These are phyloP conservation scores for Cerceris rybyensis DNA, from an alignment of 2,888 invertebrate genomes.

Conservation along the genomic window DNA sequence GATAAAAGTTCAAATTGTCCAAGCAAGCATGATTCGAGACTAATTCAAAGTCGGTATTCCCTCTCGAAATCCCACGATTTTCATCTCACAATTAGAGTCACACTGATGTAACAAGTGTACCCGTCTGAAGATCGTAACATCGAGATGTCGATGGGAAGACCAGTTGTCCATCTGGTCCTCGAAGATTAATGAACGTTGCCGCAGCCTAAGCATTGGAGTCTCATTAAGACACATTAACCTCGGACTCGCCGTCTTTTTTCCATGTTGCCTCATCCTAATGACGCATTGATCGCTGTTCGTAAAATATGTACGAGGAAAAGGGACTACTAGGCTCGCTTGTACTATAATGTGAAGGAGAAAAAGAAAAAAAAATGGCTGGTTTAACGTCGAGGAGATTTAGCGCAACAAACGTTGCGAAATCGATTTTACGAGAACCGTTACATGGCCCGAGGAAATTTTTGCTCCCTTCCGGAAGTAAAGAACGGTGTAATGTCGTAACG, in stretches of 20 bases:
- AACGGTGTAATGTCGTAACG: neutral
- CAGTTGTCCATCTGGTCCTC: conserved; percentile 57
- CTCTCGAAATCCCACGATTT: neutral
- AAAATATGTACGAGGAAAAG: conserved; percentile 33
- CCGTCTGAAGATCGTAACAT: neutral
- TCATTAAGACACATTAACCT: conserved; percentile 69
- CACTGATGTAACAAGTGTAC: conserved; percentile 1
- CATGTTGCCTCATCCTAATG: conserved; percentile 49
- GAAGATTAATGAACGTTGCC: conserved; percentile 61
- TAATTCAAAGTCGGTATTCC: neutral
- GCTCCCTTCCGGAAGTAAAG: neutral
- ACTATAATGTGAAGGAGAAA: neutral
- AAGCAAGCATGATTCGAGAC: too few species aligned
- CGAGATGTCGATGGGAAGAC: conserved; percentile 34
- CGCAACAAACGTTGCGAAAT: conserved; percentile 29
- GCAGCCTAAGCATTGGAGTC: conserved; percentile 48
- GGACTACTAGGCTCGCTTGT: neutral
- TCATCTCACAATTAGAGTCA: neutral
- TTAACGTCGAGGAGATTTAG: conserved; percentile 9
- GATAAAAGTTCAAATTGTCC: too few species aligned
- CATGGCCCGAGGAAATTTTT: conserved; percentile 18
- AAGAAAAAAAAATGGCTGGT: conserved; percentile 1
- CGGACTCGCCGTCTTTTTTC: conserved; percentile 22
- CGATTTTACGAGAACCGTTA: conserved; percentile 9
- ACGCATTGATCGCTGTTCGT: conserved; percentile 55